Conservation (phyloP, 2,888 invertebrate species). For the Ornithoptera priamus region DNA sequence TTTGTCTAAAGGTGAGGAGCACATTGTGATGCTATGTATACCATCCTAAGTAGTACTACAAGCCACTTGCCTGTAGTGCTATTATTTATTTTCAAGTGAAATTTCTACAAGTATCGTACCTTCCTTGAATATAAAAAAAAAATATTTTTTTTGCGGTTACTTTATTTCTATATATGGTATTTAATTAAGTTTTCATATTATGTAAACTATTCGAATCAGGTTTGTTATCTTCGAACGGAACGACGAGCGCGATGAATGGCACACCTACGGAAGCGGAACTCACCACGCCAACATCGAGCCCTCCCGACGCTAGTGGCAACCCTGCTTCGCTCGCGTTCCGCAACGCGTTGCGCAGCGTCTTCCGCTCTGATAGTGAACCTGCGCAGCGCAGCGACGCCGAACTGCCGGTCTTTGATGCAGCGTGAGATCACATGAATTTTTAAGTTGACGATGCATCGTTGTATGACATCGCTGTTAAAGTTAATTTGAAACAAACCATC, state of each 20-base stretch:
- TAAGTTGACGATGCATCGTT: too few relatives aligned
- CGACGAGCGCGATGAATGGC: slow-evolving; percentile 50
- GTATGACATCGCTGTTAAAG: too few relatives aligned
- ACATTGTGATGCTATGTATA: too few relatives aligned
- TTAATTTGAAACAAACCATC: too few relatives aligned
- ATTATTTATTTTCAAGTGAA: too few relatives aligned
- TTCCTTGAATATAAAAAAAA: not conserved
- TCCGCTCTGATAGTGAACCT: slow-evolving; percentile 55
- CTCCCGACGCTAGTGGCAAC: slow-evolving; percentile 54
- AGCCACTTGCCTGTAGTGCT: too few relatives aligned
- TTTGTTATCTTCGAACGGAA: slow-evolving; percentile 38
- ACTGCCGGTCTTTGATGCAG: slow-evolving; percentile 62
- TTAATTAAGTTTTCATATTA: not conserved
- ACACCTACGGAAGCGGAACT: slow-evolving; percentile 68
- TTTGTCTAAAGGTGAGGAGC: too few relatives aligned
- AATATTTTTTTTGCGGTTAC: too few relatives aligned
- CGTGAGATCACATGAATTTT: slow-evolving; percentile 46
- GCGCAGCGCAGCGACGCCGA: slow-evolving; percentile 55
- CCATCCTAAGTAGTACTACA: too few relatives aligned
- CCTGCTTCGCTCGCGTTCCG: slow-evolving; percentile 63
- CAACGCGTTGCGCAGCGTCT: slow-evolving; percentile 69
- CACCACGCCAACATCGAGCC: slow-evolving; percentile 68
- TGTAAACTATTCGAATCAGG: slow-evolving; percentile 2
- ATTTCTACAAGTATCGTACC: too few relatives aligned
- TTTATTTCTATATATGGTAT: not conserved